phyloP scores from a whole-genome alignment of 2,888 invertebrate genomes.

The Troglohyphantes excavatus region DNA sequence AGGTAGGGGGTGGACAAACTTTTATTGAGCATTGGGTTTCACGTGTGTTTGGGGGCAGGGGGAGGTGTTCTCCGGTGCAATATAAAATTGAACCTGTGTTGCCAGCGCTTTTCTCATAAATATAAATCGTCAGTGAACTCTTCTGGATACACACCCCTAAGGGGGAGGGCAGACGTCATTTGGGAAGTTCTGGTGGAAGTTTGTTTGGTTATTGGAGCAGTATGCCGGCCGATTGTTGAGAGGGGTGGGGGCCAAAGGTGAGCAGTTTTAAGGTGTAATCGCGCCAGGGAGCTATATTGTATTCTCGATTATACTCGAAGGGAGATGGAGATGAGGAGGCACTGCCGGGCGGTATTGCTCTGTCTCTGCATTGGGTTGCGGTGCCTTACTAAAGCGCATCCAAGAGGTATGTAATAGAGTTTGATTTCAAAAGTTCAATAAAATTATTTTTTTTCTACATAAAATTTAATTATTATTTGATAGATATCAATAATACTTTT shows the following conservation, averaged over 20 bases:
- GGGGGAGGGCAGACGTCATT: constrained; percentile 43
- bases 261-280: constrained; percentile 47
- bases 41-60: constrained; percentile 29
- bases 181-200: constrained; percentile 45
- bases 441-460: no score
- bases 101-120: constrained; percentile 70
- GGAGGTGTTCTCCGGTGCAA: constrained; percentile 46
- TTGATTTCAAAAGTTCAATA: no score
- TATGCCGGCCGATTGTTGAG: constrained; percentile 18
- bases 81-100: constrained; percentile 68
- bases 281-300: constrained; percentile 16
- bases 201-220: constrained; percentile 53
- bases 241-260: constrained; percentile 62
- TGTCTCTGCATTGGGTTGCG: not conserved
- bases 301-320: not conserved
- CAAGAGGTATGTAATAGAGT: constrained; percentile 72
- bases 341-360: constrained; percentile 17
- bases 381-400: constrained; percentile 33
- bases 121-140: constrained; percentile 62
- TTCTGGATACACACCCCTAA: constrained; percentile 68
- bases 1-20: constrained; percentile 35
- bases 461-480: no score
- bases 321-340: constrained; percentile 26
- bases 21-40: constrained; percentile 68
- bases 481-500: no score